phyloP scores from a whole-genome alignment of 2,113 vertebrate genomes.

The Gadus chalcogrammus region DNA sequence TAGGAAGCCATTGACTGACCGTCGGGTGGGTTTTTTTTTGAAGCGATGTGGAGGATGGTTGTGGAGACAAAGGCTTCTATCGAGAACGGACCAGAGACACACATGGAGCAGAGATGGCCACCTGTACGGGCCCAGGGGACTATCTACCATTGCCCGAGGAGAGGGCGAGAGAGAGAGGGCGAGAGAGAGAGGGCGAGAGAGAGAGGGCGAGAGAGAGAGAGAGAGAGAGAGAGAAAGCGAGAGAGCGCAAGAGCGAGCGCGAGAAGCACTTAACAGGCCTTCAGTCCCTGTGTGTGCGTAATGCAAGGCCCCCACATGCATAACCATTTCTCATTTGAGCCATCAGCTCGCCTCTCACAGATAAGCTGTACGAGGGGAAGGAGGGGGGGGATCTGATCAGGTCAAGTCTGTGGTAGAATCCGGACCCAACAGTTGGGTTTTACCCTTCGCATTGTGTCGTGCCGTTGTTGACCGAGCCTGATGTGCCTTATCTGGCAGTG shows the following conservation, averaged over 20 bases:
- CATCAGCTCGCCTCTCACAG: slow-evolving; percentile 41
- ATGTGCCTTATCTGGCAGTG: slow-evolving; percentile 53
- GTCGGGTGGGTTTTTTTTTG: slow-evolving; percentile 13
- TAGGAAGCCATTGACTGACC: slow-evolving; percentile 10
- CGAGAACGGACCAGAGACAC: slow-evolving; percentile 17
- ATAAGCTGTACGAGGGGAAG: slow-evolving; percentile 33
- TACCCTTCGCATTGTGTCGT: slow-evolving; percentile 55
- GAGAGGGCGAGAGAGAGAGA: too few species aligned
- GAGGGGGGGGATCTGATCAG: slow-evolving; percentile 27
- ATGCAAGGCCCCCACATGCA: slow-evolving; percentile 17
- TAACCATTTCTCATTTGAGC: slow-evolving; percentile 42
- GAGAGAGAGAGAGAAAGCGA: too few species aligned
- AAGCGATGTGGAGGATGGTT: not conserved
- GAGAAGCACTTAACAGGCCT: slow-evolving; percentile 30
- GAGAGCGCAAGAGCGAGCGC: too few species aligned
- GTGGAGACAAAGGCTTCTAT: slow-evolving; percentile 12
- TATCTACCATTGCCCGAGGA: not conserved
- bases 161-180: too few species aligned
- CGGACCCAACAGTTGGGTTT: slow-evolving; percentile 44
- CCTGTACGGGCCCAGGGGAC: slow-evolving; percentile 5
- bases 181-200: too few species aligned
- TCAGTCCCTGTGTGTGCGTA: slow-evolving; percentile 16
- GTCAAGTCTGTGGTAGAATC: slow-evolving; percentile 30
- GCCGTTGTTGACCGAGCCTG: slow-evolving; percentile 43
- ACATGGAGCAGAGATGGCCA: slow-evolving; percentile 15